Evolutionary conservation across 2,888 invertebrate species (phyloP), one percentile per base, ranked within the genome.

Genomic region (Lumbricus terrestris): DNA sequence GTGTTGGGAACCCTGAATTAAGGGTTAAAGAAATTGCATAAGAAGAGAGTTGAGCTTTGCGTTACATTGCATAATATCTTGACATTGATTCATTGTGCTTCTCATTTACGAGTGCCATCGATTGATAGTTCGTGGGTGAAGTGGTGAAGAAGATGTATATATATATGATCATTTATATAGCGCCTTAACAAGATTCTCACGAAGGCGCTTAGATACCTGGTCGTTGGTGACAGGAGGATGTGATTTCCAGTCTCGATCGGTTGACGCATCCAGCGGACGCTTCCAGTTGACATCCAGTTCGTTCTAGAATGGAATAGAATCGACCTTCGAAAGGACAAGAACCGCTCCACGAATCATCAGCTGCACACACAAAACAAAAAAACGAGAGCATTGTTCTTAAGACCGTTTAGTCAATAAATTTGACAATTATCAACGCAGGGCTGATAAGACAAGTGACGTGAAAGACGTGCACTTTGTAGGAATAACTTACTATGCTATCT

Each of bases 321-420:
- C 42, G 33, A 29, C 89, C 89, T 29, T 47, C 69, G 35, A 89
- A 89, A 16, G 89, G 89, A 47, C 89, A 89, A 20, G 89, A 89
- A 23, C 89, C 69, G 8, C 34, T 34, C 85, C 34, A 35, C 5
- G 85, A 85, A 20, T 85, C 85, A 23, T 85, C 85, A 23, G 85
- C 85, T 85, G 37, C 85, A 85, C 6, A 37, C 33, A 69, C 11
- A 69, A n/a, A n/a, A 8, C 1, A n/a, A 69, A n/a, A n/a, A 8
- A 8, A n/a, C n/a, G 2, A 69, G 29, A 29, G 11, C 4, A 69
- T 29, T 29, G n/a, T n/a, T n/a, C n/a, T 69, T 69, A 3, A 69
- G 69, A n/a, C 69, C 5, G 8, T n/a, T 69, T 69, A 11, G 69
- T n/a, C 69, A 1, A 69, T 69, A 8, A n/a, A n/a, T 1, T 40